Percentiles rank a stretch among this genome's conserved stretches.
Evolutionary conservation across 1,140 invertebrate genomes (phyloP).

Genomic region (Pollicipes pollicipes): DNA sequence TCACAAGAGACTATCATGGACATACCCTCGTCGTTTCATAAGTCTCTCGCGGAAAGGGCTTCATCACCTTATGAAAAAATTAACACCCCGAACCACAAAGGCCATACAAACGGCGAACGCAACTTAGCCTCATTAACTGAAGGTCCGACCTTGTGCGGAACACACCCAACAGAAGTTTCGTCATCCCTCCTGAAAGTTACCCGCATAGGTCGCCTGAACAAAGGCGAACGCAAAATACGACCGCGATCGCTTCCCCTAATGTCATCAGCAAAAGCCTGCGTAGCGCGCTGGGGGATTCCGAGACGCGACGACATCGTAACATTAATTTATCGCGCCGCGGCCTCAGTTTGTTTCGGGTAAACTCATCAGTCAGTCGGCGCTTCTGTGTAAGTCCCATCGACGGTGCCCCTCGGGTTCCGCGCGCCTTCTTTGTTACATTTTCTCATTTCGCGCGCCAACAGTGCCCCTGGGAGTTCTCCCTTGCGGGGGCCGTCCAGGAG

Average conservation of each 20-base stretch:
- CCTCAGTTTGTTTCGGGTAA: slow-evolving; percentile 7
- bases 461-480: background rate
- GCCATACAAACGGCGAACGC: background rate
- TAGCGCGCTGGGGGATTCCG: background rate
- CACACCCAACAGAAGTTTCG: background rate
- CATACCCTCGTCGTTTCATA: background rate
- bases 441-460: background rate
- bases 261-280: slow-evolving; percentile 1
- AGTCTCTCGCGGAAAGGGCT: too few species aligned
- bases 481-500: too few species aligned
- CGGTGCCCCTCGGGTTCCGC: background rate
- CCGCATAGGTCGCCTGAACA: background rate
- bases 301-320: slow-evolving; percentile 3
- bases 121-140: background rate
- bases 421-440: background rate
- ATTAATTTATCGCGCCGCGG: slow-evolving; percentile 3
- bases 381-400: background rate
- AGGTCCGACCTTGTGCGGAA: background rate
- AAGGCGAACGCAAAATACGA: background rate
- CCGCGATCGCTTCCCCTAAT: background rate
- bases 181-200: background rate
- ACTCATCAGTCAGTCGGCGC: background rate
- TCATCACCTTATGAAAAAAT: background rate
- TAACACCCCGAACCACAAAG: background rate
- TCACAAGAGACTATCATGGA: too few species aligned